Base-by-base conservation (phyloP, 2,888 invertebrate genomes). In the Drosophila nigricruria region DNA sequence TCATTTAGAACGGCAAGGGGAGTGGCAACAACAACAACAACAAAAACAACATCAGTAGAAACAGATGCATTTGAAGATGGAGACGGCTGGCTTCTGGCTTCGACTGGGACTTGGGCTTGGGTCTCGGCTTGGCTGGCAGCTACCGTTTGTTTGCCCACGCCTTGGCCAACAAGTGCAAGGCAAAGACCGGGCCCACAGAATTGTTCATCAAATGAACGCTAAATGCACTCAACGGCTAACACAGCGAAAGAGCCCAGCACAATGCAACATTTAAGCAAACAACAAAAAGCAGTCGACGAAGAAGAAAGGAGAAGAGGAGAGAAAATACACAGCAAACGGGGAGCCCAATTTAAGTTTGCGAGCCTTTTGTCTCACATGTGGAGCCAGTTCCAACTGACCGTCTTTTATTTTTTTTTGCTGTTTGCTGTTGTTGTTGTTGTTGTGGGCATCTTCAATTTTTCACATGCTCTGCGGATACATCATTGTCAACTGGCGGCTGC, bases 391-490 rank as follows among this genome's bases (percentile, higher is more conserved):
- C 65, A 57, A 70, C 70, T 77, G 77, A 71, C 67, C 73, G 65
- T 74, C 77, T 66, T 74, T 63, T 54, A 27, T 73, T 60, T 64
- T 66, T 65, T 65, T 16, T 4, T 65, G 47, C 34, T 72, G 47
- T 63, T 66, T 34, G 20, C n/a, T 40, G 14, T n/a, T 65, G 42
- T 47, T 72, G 56, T 20, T 77, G 73, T 47, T 66, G 54, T 43
- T 61, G 64, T n/a, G 20, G 52, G 71, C 67, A 62, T 73, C 80
- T 84, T 76, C 76, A 84, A 84, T 86, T 89, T 85, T 85, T 89
- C 90, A 89, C 90, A 90, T 91, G 81, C 83, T 83, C 75, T 63
- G 75, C 78, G 88, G 79, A 91, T 91, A 80, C 90, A 87, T 90
- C 91, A 91, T 83, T 90, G 90, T 90, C 90, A 91, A 82, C 82